Base-by-base conservation (phyloP, 1,140 invertebrate genomes). In the Dreissena polymorpha region DNA sequence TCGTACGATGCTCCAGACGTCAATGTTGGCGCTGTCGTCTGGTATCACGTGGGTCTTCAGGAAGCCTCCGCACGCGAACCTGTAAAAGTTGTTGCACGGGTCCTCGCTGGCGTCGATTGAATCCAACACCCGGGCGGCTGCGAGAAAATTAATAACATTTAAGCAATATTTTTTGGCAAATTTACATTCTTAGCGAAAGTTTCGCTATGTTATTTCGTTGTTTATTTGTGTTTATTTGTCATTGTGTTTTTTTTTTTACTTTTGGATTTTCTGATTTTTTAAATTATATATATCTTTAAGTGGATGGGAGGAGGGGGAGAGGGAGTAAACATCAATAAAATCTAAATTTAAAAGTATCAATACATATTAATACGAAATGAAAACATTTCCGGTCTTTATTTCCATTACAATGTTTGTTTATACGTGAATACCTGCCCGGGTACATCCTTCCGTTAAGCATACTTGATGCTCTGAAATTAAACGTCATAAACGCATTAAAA, bases 41-140 rank as follows among this genome's bases (percentile, higher is more conserved):
- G 97, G 97, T 88, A 98, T 98, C 6, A 96, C 94, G 93, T 98
- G 96, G 82, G 95, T 95, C 87, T 95, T 96, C 90, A 97, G 97
- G 97, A 97, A 98, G 0, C 96, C 95, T 6, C 97, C 97, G 84
- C 97, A 97, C 0, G 97, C 96, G 90, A 95, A 97, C 92, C 97
- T 96, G 93, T 97, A 98, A 93, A 98, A 98, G 91, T 98, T 96
- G 18, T 95, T 94, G 92, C 97, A 98, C 0, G 97, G 97, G 89
- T 97, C 95, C 0, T 95, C 95, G 0, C 94, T 94, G 14, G 94
- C 93, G 89, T 98, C 96, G 96, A 98, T 97, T 25, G 96, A 96
- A 21, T 95, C 95, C 78, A 98, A 93, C 82, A 98, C 92, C 27
- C 96, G 97, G 10, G 97, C 95, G 78, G 97, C 97, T 98, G 77